A percentile compares a stretch with the other conserved stretches of the same genome.
Evolutionary conservation across 1,140 invertebrate species (phyloP).

Genomic region (Lasioglossum baleicum): DNA sequence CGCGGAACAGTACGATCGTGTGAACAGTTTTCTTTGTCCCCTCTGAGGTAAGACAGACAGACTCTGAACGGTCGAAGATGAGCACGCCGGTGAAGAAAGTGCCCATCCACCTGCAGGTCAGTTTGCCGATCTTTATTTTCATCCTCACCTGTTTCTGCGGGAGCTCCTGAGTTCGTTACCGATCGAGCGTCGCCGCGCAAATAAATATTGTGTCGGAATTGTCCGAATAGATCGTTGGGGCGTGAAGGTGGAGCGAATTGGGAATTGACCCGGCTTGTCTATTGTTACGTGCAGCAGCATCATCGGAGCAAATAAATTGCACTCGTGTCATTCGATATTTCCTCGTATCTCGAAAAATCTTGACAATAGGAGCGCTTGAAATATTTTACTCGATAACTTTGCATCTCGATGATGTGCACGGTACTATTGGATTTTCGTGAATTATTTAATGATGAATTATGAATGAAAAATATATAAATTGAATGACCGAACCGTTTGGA

Average conservation of each 20-base stretch:
- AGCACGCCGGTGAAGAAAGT: slow-evolving; percentile 93
- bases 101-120: slow-evolving; percentile 95
- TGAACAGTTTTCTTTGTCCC: background rate
- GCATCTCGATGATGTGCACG: no score
- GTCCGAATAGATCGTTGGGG: background rate
- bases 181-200: background rate
- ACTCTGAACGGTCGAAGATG: slow-evolving; percentile 65
- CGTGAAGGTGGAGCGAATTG: background rate
- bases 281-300: background rate
- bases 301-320: background rate
- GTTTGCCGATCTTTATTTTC: slow-evolving; percentile 58
- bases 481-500: background rate
- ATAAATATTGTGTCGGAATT: slow-evolving; percentile 9
- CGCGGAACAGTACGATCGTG: background rate
- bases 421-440: no score
- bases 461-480: background rate
- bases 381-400: no score
- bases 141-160: no score
- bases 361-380: no score
- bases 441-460: no score
- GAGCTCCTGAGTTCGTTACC: background rate
- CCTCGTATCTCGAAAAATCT: background rate
- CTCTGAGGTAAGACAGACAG: background rate
- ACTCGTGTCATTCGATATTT: background rate
- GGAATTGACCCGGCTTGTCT: slow-evolving; percentile 5